Evolutionary conservation across 2,888 invertebrate species (phyloP), one percentile per base, ranked within the genome.

Genomic region (Stictocephala bisonia): DNA sequence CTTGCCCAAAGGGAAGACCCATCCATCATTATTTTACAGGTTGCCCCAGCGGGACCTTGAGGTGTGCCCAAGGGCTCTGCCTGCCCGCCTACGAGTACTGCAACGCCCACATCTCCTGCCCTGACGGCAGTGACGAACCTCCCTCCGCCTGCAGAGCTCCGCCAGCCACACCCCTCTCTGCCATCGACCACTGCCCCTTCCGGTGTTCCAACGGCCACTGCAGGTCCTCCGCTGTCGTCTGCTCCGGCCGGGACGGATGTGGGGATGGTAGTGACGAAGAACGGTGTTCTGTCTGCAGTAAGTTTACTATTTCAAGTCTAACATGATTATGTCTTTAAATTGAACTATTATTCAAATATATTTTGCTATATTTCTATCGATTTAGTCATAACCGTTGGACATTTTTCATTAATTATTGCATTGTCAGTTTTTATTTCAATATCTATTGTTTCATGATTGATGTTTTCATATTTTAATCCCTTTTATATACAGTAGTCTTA

Each of bases 81-180:
- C 84, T 95, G 73, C 95, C 95, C 0, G 95, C 94, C 81, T 95
- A 94, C 82, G 94, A 94, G 83, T 95, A 95, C 85, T 96, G 96
- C 84, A 96, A 96, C 84, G 94, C 95, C 3, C 93, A 95, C 71
- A 88, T 93, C 66, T 90, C 91, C 74, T 95, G 95, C 84, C 89
- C 90, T 79, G 96, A 96, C 83, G 94, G 91, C n/a, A 94, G 93
- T 75, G 96, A 96, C 82, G 96, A 96, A 83, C 93, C 93, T 0
- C 89, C 91, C n/a, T 90, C 91, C 81, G 86, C 92, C 18, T 94
- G 94, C 82, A 75, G 60, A 31, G 50, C 53, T 22, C 35, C 53
- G 35, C 20, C 53, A 3, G 31, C 22, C 20, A 27, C 13, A 29
- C 20, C 6, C 0, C 20, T 51, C 29, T 60, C 29, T 9, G 40